Evolutionary conservation across 2,888 invertebrate species (phyloP), one percentile per base, ranked within the genome.

Genomic region (Agonopterix subpropinquella): DNA sequence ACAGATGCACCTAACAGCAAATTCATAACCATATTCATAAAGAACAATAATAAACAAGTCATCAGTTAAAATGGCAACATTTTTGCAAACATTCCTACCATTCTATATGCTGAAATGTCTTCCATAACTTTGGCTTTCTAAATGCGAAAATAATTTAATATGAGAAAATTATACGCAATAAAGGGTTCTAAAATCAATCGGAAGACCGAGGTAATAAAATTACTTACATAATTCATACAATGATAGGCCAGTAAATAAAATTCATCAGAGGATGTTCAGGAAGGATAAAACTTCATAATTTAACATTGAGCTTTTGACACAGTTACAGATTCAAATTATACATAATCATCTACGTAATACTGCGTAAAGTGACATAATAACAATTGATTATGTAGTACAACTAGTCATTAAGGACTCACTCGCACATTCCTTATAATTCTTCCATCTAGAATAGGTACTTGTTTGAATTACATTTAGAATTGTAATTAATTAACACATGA

Each of bases 301-400:
- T 70, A 66, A 71, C 65, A 77, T 85, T 83, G 85, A 84, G 84
- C 83, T 77, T 80, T 79, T 75, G 82, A 85, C 83, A 80, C 76
- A 70, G 65, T 68, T 63, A 70, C 64, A 69, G 64, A 71, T 70
- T 70, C 60, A 68, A 76, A 72, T 65, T 62, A 67, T 58, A 57
- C 61, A 58, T 28, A 68, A 65, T 64, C 60, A 57, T 75, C 70
- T 79, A 76, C 66, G 58, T 81, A 82, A 81, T 81, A 83, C 80
- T 81, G 81, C 60, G 65, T 65, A 64, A 68, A 59, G 64, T 61
- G 61, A 67, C 56, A 28, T 28, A 62, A 64, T 64, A 69, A 67
- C 67, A 65, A 68, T 65, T 60, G 45, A 42, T 53, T 55, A 57
- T 59, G 56, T 57, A 57, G 58, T 57, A 55, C 50, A 49, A 49